Evolutionary conservation across 2,888 invertebrate genomes (phyloP), one percentile per base, ranked within the genome.

Genomic region (Catocala sponsa): DNA sequence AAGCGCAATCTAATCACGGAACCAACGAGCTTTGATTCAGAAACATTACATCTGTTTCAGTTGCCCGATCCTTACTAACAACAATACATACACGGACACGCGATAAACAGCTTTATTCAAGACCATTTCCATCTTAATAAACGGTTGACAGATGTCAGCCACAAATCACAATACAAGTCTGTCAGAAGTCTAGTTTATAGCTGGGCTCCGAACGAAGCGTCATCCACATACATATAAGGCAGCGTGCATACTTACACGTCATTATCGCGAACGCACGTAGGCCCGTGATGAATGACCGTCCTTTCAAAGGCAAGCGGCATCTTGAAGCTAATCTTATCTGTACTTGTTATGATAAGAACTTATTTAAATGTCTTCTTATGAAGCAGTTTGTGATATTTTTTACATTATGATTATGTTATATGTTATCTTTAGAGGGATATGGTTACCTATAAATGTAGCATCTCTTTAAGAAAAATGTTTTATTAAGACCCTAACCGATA

Each of bases 211-310:
- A 33, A 54, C 25, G 50, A 46, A 60, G 38, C 56, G 35, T 52
- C 38, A 46, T 15, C 47, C 41, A 57, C 57, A 43, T 60, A 38
- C 35, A 2, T 38, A 55, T 46, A 74, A 55, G 52, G 11, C 6
- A 25, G 12, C 59, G 15, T 25, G 42, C 59, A 47, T 71, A 59
- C 55, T 63, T 65, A 54, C 59, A 38, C 50, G 13, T 64, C 60
- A 65, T 61, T 68, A 70, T 70, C 70, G 66, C 48, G 13, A 54
- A 64, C 50, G 59, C 59, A 65, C 55, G 63, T 66, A 56, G 44
- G 12, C 46, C 4, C 41, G 58, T 62, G 59, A 62, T 65, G 57
- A 62, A 75, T 65, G 44, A 56, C 63, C 33, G 38, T 52, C 35
- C 54, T 32, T 63, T 65, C 50, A 59, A 63, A 62, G 46, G 32